Base-by-base conservation (phyloP, 2,888 invertebrate genomes). In the Agapostemon virescens region DNA sequence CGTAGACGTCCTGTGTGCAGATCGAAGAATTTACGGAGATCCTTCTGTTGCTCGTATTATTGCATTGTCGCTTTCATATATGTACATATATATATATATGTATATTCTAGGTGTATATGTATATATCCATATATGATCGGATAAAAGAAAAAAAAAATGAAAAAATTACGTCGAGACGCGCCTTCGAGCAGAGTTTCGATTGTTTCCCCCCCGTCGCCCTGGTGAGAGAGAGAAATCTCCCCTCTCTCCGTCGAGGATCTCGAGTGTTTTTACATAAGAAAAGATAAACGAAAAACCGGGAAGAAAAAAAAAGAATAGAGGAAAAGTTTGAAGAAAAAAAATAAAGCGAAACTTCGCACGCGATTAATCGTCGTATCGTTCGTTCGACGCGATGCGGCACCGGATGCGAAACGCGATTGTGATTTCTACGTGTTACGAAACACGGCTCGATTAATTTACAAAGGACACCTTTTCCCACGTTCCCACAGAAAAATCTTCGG, bases 31-130 rank as follows among this genome's bases (percentile, higher is more conserved):
- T 82, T 83, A 88, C 84, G 85, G 85, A 88, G 85, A 85, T 90
- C 85, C 87, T 89, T 91, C 85, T 86, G 90, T 91, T 91, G 88
- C 90, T 90, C 88, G 87, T 88, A 87, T 90, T 87, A 90, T 90
- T 90, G 86, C 86, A 90, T 91, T 90, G 87, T 90, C 88, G 89
- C 85, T 84, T 87, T 87, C 17, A 69, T 61, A 74, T 52, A 70
- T 69, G 89, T 88, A 91, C 89, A 89, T 90, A 90, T 90, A 55
- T 55, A 55, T 55, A 55, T 52, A 52, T 23, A n/a, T 9, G n/a
- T 49, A n/a, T n/a, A 49, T n/a, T n/a, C n/a, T 15, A 26, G 11
- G 6, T 55, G 15, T 55, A 26, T 55, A 55, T 55, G 20, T 61
- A 33, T 61, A 61, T 61, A 33, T 20, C 30, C 61, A 61, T 61